These are phyloP conservation scores for Heliconius hewitsoni DNA, from an alignment of 1,140 invertebrate species.

Conservation along the genomic window DNA sequence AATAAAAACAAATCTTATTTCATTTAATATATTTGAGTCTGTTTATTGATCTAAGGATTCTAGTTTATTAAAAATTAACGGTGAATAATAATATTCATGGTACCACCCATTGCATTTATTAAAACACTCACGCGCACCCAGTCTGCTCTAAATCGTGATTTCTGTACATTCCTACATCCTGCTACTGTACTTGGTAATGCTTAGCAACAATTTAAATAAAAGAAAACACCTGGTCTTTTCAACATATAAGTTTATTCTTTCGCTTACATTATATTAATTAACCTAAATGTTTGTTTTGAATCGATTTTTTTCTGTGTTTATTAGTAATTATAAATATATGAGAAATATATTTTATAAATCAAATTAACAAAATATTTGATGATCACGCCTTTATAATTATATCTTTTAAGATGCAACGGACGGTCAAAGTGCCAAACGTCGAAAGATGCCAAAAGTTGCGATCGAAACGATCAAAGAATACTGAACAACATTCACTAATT, in stretches of 20 bases:
- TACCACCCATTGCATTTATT: not conserved
- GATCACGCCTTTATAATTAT: not conserved
- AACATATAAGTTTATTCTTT: not conserved
- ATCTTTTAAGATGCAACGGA: not conserved
- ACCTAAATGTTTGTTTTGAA: too few species aligned
- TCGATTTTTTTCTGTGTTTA: not conserved
- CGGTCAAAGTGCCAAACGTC: not conserved
- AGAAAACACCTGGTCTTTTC: not conserved
- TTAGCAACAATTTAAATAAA: constrained; percentile 7
- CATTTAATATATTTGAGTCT: too few species aligned
- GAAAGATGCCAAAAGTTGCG: not conserved
- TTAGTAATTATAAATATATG: too few species aligned
- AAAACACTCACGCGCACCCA: constrained; percentile 2
- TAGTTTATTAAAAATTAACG: too few species aligned
- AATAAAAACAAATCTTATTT: too few species aligned
- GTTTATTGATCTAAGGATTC: too few species aligned
- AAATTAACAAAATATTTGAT: not conserved
- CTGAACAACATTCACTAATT: not conserved
- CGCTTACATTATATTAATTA: not conserved
- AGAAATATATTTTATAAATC: too few species aligned
- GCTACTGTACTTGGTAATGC: constrained; percentile 9
- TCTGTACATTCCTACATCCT: constrained; percentile 5
- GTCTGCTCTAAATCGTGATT: constrained; percentile 13
- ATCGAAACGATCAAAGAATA: not conserved
- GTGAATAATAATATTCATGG: not conserved